phyloP scores from a whole-genome alignment of 2,113 vertebrate species.

The Podilymbus podiceps region DNA sequence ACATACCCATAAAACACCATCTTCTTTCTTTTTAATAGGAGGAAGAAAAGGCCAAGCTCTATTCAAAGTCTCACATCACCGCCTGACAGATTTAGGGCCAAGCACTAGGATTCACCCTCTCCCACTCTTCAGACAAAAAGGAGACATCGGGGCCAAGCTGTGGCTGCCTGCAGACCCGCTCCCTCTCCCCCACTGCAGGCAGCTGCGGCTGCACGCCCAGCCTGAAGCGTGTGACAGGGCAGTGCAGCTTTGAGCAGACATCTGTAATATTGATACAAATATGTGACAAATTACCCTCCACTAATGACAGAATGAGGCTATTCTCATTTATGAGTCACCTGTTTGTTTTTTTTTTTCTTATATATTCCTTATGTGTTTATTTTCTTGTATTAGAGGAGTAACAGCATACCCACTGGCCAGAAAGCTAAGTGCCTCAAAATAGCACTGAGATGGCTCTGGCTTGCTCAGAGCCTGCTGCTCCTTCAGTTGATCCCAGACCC shows the following conservation, averaged over 20 bases:
- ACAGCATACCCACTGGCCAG: background rate
- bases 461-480: background rate
- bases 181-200: background rate
- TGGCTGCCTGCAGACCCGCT: background rate
- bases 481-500: background rate
- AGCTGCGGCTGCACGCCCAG: fast-evolving
- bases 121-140: background rate
- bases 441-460: background rate
- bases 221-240: background rate
- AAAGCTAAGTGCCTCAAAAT: conserved; percentile 5
- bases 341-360: background rate
- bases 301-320: conserved; percentile 62
- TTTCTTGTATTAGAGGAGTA: conserved; percentile 2
- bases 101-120: background rate
- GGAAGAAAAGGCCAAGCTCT: background rate
- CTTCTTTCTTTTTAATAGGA: background rate
- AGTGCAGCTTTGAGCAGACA: background rate
- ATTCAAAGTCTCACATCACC: background rate
- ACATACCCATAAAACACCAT: background rate
- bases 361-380: conserved; percentile 19
- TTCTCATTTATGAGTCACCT: conserved; percentile 62
- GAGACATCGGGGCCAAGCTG: background rate
- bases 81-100: background rate
- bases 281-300: conserved; percentile 20
- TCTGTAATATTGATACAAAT: conserved; percentile 31